A percentile compares a stretch with the other conserved stretches of the same genome.
phyloP scores from a whole-genome alignment of 2,113 vertebrate species.

The Gobius niger region DNA sequence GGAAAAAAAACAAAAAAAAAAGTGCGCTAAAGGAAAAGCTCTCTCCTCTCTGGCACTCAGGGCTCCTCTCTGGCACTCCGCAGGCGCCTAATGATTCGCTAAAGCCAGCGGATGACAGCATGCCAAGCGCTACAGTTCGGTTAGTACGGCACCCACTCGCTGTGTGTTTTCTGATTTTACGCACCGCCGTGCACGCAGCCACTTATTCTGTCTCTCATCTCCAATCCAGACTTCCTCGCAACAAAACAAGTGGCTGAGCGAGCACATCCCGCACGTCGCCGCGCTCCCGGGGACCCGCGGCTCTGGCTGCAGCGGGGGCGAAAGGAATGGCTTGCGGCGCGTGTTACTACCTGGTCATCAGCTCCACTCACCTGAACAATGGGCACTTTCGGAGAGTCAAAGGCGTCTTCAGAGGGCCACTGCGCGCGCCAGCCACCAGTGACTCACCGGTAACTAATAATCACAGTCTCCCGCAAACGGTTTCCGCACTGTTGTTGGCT shows the following conservation, averaged over 20 bases:
- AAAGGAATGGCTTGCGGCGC: slow-evolving; percentile 91
- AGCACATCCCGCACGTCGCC: slow-evolving; percentile 8
- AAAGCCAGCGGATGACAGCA: slow-evolving; percentile 52
- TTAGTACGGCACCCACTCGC: slow-evolving; percentile 30
- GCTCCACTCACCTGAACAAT: slow-evolving; percentile 97
- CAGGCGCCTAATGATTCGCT: slow-evolving; percentile 64
- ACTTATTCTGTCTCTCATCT: neutral
- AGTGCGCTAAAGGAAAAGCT: slow-evolving; percentile 33
- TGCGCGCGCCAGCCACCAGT: slow-evolving; percentile 82
- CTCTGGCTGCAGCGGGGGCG: slow-evolving; percentile 68
- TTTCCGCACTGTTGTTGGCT: neutral
- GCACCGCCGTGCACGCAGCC: slow-evolving; percentile 14
- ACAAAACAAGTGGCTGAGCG: slow-evolving; percentile 33
- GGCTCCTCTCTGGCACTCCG: slow-evolving; percentile 45
- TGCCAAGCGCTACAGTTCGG: slow-evolving; percentile 54
- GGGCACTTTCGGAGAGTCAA: slow-evolving; percentile 97
- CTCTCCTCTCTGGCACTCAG: slow-evolving; percentile 30
- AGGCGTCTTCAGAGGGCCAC: slow-evolving; percentile 96
- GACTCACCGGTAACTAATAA: slow-evolving; percentile 85
- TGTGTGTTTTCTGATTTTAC: slow-evolving; percentile 9
- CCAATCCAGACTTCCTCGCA: slow-evolving; percentile 20
- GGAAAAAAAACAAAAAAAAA: neutral
- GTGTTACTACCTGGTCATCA: slow-evolving; percentile 98
- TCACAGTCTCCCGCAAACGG: neutral
- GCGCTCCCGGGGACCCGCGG: slow-evolving; percentile 14